Evolutionary conservation across 2,888 invertebrate genomes (phyloP).

Genomic region (Orthonevra nobilis): DNA sequence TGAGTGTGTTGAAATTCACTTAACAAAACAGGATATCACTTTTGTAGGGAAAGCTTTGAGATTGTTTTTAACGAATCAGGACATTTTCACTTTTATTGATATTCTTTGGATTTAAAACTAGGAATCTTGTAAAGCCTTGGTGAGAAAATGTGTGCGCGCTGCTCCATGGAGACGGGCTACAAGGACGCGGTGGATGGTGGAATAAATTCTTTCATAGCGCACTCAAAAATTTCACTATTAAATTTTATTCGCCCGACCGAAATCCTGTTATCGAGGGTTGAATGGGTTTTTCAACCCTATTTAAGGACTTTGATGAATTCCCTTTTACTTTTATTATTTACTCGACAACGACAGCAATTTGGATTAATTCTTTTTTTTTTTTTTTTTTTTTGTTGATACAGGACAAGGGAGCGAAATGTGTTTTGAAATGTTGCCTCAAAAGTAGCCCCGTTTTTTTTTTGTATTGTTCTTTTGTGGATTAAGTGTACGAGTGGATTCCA

Average conservation of each 20-base stretch:
- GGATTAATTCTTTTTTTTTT: no score
- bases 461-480: conserved; percentile 3
- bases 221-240: not conserved
- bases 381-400: conserved; percentile 32
- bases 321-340: not conserved
- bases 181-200: conserved; percentile 44
- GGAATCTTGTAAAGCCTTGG: conserved; percentile 17
- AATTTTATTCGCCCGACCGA: not conserved
- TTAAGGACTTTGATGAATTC: conserved; percentile 32
- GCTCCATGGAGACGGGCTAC: conserved; percentile 26
- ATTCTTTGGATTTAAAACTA: conserved; percentile 15
- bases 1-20: conserved; percentile 36
- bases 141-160: conserved; percentile 38
- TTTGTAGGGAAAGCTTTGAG: no score
- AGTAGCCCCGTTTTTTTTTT: conserved; percentile 32
- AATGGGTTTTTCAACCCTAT: conserved; percentile 16
- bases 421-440: conserved; percentile 41
- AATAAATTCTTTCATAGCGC: conserved; percentile 38
- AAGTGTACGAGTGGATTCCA: no score
- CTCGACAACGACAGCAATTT: conserved; percentile 1
- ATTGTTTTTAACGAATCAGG: not conserved
- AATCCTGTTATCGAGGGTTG: conserved; percentile 6
- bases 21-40: no score
- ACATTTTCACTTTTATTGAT: conserved; percentile 3
- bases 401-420: conserved; percentile 14